phyloP scores from a whole-genome alignment of 1,140 invertebrate genomes.

The Heliconius himera region DNA sequence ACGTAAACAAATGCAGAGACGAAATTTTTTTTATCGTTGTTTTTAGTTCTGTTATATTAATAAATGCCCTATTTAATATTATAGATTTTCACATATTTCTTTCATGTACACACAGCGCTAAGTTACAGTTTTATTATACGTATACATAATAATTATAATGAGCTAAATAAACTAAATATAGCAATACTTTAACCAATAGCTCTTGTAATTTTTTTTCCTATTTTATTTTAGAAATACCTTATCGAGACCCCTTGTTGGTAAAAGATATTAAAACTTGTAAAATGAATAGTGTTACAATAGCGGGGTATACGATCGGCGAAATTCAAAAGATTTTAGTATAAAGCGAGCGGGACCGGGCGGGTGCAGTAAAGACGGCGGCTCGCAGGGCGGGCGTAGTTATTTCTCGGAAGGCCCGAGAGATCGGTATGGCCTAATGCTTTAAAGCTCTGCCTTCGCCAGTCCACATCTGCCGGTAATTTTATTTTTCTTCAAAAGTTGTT shows the following conservation, averaged over 20 bases:
- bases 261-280: slow-evolving; percentile 12
- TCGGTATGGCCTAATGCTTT: slow-evolving; percentile 54
- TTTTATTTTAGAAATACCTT: not conserved
- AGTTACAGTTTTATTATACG: too few relatives aligned
- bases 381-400: slow-evolving; percentile 49
- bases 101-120: too few relatives aligned
- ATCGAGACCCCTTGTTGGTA: not conserved
- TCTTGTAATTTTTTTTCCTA: not conserved
- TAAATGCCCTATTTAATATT: too few relatives aligned
- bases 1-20: too few relatives aligned
- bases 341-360: slow-evolving; percentile 54
- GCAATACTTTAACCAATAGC: not conserved
- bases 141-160: too few relatives aligned
- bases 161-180: too few relatives aligned
- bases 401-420: slow-evolving; percentile 70
- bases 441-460: slow-evolving; percentile 55
- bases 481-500: slow-evolving; percentile 60
- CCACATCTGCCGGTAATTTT: slow-evolving; percentile 73
- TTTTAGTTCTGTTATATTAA: too few relatives aligned
- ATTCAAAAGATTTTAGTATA: slow-evolving; percentile 64
- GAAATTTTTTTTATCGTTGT: too few relatives aligned
- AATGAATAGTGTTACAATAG: slow-evolving; percentile 12
- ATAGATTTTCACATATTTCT: too few relatives aligned
- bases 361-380: slow-evolving; percentile 46
- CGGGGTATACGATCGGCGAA: slow-evolving; percentile 54